Evolutionary conservation across 2,797 vertebrate species (phyloP), one percentile per base, ranked within the genome.

Genomic region (Phrynocephalus vlangalii): DNA sequence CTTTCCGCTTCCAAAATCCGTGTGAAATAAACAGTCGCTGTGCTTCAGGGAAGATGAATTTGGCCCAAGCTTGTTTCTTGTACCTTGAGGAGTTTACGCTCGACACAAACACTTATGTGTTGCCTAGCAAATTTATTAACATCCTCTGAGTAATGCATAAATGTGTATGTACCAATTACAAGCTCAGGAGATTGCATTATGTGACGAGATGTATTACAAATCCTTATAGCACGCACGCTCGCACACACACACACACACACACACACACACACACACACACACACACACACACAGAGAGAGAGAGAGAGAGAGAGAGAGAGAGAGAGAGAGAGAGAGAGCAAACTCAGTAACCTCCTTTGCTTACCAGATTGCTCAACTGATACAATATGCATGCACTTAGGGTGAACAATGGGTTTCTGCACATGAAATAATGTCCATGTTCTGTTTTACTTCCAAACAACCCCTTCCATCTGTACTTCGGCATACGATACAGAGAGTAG

Each of bases 81-180:
- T 85, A 30, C 0, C 71, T 89, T 89, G 87, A 88, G 83, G 85
- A 77, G 75, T 90, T 92, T 92, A 63, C 56, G 60, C 79, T 91
- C 84, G 89, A 90, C 86, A 90, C 77, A 92, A 86, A 86, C 82
- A 84, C 56, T 92, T 91, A 85, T 68, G 56, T 84, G 89, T 90
- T 93, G 84, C 77, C 81, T 91, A 91, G 91, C 7, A 90, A 92
- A 91, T 91, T 92, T 92, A 89, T 91, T 93, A 84, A 92, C 91
- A 91, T 70, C 6, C 13, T 82, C 70, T 94, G 92, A 94, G 93
- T 94, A 93, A 94, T 94, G 52, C 66, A 92, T 92, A 86, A 88
- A 85, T 91, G 72, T 91, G 93, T 92, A 52, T 80, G 83, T 81
- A 89, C 86, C 89, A 86, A n/a, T 87, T 90, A 85, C 56, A 88